Evolutionary conservation across 2,888 invertebrate genomes (phyloP).

Genomic region (Mallateleia sp.): DNA sequence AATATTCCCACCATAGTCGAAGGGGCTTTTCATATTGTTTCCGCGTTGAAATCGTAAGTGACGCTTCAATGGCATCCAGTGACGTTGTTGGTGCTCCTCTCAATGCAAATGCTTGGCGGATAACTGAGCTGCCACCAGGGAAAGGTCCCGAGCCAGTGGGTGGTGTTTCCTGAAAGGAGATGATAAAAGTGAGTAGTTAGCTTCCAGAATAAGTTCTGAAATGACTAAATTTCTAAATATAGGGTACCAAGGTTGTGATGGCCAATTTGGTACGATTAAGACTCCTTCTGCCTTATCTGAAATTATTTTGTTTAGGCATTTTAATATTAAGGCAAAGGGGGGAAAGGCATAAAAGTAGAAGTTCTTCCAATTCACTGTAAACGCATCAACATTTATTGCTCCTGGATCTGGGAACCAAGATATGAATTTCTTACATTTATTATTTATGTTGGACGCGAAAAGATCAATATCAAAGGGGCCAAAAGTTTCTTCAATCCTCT

Average conservation of each 20-base stretch:
- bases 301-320: too few relatives aligned
- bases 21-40: background rate
- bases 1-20: background rate
- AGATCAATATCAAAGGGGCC: constrained; percentile 71
- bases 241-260: background rate
- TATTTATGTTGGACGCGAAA: constrained; percentile 73
- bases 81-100: background rate
- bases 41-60: background rate
- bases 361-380: constrained; percentile 14
- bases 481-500: too few relatives aligned
- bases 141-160: background rate
- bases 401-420: constrained; percentile 72
- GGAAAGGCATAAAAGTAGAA: background rate
- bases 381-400: constrained; percentile 70
- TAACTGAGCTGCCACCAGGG: background rate
- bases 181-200: background rate
- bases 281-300: background rate
- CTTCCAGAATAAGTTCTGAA: background rate
- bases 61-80: background rate
- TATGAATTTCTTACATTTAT: constrained; percentile 73
- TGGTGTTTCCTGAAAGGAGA: background rate
- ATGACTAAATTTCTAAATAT: background rate
- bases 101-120: background rate
- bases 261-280: background rate
- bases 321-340: background rate